Percentiles rank a stretch among this genome's conserved stretches.
Evolutionary conservation across 2,888 invertebrate species (phyloP).

Genomic region (Microplitis deprimator): DNA sequence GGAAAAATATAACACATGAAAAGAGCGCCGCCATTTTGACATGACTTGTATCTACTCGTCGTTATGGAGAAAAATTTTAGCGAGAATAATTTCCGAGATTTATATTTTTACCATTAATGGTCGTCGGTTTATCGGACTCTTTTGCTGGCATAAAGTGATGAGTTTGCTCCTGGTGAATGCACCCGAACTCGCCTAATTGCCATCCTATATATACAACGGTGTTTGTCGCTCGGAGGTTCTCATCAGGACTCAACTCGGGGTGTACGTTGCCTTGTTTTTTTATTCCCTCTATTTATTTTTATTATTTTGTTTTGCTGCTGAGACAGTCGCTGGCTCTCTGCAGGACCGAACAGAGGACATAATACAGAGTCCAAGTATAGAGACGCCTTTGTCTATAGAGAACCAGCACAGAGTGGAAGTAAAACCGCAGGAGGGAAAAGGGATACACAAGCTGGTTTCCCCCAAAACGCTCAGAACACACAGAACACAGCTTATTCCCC

Average conservation of each 20-base stretch:
- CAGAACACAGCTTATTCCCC: conserved; percentile 16
- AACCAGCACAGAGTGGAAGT: conserved; percentile 6
- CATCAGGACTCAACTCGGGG: not conserved
- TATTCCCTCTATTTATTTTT: not conserved
- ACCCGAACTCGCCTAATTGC: not conserved
- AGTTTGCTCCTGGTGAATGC: not conserved
- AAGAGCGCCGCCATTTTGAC: not conserved
- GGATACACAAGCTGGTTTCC: conserved; percentile 22
- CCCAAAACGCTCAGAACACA: not conserved
- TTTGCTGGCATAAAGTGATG: not conserved
- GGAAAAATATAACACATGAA: not conserved
- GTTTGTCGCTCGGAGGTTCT: not conserved
- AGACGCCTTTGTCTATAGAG: conserved; percentile 1
- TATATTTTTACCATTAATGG: not conserved
- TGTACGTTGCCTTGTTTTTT: not conserved
- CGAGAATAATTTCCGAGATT: not conserved
- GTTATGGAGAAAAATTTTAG: not conserved
- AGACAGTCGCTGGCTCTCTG: not conserved
- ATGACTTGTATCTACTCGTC: not conserved
- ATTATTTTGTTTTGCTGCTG: not conserved
- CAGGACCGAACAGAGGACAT: not conserved
- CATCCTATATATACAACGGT: not conserved
- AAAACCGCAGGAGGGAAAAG: conserved; percentile 32
- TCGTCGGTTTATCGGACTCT: not conserved
- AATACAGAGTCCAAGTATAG: not conserved